Evolutionary conservation across 2,797 vertebrate genomes (phyloP).

Genomic region (Aplochiton taeniatus): DNA sequence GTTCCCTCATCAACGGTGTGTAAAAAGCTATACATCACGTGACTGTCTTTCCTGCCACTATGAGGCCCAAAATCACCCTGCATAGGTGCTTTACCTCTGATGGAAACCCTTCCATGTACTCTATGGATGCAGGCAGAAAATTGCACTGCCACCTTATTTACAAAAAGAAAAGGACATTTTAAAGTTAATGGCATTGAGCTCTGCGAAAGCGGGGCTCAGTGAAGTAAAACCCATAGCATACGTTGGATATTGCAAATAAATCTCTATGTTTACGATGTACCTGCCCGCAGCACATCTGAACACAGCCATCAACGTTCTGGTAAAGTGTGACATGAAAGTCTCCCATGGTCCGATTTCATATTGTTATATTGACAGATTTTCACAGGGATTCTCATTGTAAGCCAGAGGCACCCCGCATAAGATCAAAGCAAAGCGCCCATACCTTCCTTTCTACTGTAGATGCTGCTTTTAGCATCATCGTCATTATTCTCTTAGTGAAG

Average conservation of each 20-base stretch:
- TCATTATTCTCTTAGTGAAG: too few species aligned
- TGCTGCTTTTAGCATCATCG: too few species aligned
- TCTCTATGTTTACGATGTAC: conserved; percentile 5
- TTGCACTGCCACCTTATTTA: conserved; percentile 21
- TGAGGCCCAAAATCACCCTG: conserved; percentile 8
- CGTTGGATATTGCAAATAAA: background rate
- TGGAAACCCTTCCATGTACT: conserved; percentile 3
- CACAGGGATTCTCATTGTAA: background rate
- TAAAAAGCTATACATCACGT: conserved; percentile 13
- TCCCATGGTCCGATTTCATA: background rate
- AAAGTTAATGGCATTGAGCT: conserved; percentile 2
- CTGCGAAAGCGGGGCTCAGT: too few species aligned
- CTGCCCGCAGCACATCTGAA: background rate
- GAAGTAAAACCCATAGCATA: background rate
- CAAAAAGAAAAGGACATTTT: conserved; percentile 18
- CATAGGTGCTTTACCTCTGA: conserved; percentile 7
- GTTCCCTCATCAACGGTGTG: background rate
- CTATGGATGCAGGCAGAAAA: conserved; percentile 15
- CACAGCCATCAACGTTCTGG: background rate
- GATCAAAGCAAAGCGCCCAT: background rate
- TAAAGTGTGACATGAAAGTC: background rate
- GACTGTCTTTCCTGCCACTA: conserved; percentile 1
- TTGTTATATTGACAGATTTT: background rate
- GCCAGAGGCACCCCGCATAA: background rate
- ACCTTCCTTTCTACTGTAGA: background rate